Percentiles rank a stretch among this genome's conserved stretches.
These are phyloP conservation scores for Peribatodes rhomboidaria DNA, from an alignment of 2,888 invertebrate species.

Conservation along the genomic window DNA sequence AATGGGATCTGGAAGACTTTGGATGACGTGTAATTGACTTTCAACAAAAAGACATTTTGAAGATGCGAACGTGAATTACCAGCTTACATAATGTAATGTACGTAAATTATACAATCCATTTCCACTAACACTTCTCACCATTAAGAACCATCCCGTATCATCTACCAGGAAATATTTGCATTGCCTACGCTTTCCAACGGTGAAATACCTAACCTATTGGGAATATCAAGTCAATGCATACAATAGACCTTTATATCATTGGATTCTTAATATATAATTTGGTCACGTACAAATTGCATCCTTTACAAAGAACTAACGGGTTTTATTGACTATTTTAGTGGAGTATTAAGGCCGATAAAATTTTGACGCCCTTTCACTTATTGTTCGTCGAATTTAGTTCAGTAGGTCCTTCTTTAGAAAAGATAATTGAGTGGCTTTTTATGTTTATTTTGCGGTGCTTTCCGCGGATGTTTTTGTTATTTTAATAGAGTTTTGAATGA, in stretches of 20 bases:
- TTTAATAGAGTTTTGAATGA: constrained; percentile 31
- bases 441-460: constrained; percentile 25
- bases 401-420: constrained; percentile 51
- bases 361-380: constrained; percentile 66
- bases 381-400: constrained; percentile 52
- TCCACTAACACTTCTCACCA: constrained; percentile 15
- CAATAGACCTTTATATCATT: constrained; percentile 55
- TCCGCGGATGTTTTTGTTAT: constrained; percentile 21
- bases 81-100: neutral
- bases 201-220: constrained; percentile 67
- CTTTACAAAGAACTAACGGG: constrained; percentile 73
- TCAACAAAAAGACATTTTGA: neutral
- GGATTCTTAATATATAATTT: constrained; percentile 55
- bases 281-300: constrained; percentile 71
- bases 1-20: no score
- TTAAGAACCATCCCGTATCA: constrained; percentile 30
- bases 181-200: constrained; percentile 67
- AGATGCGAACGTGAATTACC: no score
- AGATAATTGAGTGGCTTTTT: constrained; percentile 35
- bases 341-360: constrained; percentile 59
- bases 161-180: constrained; percentile 35
- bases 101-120: neutral
- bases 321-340: constrained; percentile 61
- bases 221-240: constrained; percentile 63
- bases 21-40: neutral